Conservation (phyloP, 2,113 vertebrate genomes). For the Cephalopholis sonnerati region DNA sequence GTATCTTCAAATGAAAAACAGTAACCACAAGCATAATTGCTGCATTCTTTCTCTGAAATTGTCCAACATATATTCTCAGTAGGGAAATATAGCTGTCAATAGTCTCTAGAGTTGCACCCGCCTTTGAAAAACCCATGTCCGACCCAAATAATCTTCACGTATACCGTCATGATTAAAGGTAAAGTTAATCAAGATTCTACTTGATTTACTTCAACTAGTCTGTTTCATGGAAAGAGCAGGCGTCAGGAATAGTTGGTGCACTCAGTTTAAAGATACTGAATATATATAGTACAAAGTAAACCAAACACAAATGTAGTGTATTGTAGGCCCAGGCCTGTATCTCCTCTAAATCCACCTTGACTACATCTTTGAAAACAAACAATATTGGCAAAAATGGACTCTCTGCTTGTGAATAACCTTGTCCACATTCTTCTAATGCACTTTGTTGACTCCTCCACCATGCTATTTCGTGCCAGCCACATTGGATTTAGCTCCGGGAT, state of each 20-base stretch:
- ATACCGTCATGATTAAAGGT: neutral
- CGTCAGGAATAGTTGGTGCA: neutral
- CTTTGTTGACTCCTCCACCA: constrained; percentile 69
- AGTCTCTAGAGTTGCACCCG: neutral
- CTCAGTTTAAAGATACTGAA: neutral
- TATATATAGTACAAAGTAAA: neutral
- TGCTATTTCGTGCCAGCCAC: constrained; percentile 75
- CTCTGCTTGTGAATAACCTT: constrained; percentile 73
- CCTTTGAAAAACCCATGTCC: neutral
- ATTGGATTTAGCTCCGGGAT: constrained; percentile 76
- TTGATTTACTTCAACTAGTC: neutral
- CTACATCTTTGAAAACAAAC: constrained; percentile 64
- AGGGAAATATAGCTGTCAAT: neutral
- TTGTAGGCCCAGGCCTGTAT: constrained; percentile 7
- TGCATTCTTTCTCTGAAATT: neutral
- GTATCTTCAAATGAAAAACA: neutral
- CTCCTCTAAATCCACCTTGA: constrained; percentile 55
- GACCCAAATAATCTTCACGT: neutral
- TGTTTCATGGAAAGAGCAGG: neutral
- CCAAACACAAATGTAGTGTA: neutral
- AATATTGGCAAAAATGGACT: constrained; percentile 53
- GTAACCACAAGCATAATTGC: neutral
- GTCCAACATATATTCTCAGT: neutral
- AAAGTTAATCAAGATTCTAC: neutral
- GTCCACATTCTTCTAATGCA: constrained; percentile 58